Evolutionary conservation across 2,888 invertebrate genomes (phyloP).

Genomic region (Melanargia galathea): DNA sequence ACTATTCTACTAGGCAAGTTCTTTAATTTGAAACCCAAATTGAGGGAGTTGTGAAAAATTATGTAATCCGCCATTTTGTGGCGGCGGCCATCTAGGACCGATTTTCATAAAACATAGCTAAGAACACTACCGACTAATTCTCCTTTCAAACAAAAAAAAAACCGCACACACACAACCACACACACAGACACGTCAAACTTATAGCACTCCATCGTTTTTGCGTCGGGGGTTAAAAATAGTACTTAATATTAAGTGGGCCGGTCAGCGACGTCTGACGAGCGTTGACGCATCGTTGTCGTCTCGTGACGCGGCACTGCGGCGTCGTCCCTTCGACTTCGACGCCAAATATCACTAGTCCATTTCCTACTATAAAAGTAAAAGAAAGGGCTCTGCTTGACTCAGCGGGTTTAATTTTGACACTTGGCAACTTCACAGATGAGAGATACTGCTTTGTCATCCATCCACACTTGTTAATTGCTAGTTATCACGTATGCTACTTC

Average conservation of each 20-base stretch:
- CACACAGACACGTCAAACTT: too few relatives aligned
- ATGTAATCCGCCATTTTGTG: too few relatives aligned
- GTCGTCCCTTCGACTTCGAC: conserved; percentile 45
- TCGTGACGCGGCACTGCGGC: conserved; percentile 43
- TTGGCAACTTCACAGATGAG: conserved; percentile 21
- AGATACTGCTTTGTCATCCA: conserved; percentile 8
- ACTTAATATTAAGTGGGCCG: conserved; percentile 1
- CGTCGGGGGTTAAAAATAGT: too few relatives aligned
- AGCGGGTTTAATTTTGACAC: conserved; percentile 13
- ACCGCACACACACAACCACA: too few relatives aligned
- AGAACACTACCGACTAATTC: too few relatives aligned
- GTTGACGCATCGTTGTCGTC: conserved; percentile 41
- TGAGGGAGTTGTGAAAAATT: too few relatives aligned
- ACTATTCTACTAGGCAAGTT: too few relatives aligned
- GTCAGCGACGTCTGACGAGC: conserved; percentile 23
- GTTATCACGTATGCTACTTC: not conserved
- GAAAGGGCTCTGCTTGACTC: conserved; percentile 15
- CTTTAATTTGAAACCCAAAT: too few relatives aligned
- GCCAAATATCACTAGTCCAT: conserved; percentile 39
- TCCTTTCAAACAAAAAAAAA: too few relatives aligned
- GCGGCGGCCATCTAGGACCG: too few relatives aligned
- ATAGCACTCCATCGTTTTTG: too few relatives aligned
- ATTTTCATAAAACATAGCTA: too few relatives aligned
- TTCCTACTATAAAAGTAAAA: conserved; percentile 29
- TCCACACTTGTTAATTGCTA: not conserved